phyloP scores from a whole-genome alignment of 64 coral and sea anemone species.

The Montipora cactus region DNA sequence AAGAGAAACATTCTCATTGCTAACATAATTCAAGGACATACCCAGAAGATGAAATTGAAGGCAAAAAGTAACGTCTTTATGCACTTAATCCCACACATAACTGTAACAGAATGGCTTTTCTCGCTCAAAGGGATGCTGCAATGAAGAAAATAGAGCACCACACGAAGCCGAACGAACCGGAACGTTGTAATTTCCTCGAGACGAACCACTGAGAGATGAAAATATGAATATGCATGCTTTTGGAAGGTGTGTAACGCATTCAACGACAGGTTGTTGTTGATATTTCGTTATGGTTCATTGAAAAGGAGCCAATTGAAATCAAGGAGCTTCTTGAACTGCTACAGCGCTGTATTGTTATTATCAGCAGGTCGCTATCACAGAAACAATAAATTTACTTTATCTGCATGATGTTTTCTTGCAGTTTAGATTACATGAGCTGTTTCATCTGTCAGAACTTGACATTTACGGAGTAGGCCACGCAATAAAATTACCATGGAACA shows the following conservation, averaged over 20 bases:
- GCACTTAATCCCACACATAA: slow-evolving; percentile 89
- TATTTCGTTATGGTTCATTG: slow-evolving; percentile 19
- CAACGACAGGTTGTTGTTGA: slow-evolving; percentile 20
- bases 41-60: slow-evolving; percentile 96
- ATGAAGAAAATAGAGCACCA: background rate
- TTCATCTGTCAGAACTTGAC: too few species aligned
- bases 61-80: slow-evolving; percentile 78
- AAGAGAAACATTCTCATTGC: background rate
- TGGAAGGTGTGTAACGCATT: slow-evolving; percentile 34
- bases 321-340: background rate
- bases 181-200: background rate
- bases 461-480: too few species aligned
- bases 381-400: background rate
- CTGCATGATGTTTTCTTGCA: background rate
- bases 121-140: background rate
- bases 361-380: background rate
- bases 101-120: background rate
- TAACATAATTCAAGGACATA: slow-evolving; percentile 21
- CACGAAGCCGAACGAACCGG: background rate
- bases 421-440: background rate
- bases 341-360: background rate
- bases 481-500: too few species aligned
- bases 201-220: background rate
- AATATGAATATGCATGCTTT: slow-evolving; percentile 36
- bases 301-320: slow-evolving; percentile 35